Conservation (phyloP, 1,140 invertebrate species). For the Tetraneura akinire region DNA sequence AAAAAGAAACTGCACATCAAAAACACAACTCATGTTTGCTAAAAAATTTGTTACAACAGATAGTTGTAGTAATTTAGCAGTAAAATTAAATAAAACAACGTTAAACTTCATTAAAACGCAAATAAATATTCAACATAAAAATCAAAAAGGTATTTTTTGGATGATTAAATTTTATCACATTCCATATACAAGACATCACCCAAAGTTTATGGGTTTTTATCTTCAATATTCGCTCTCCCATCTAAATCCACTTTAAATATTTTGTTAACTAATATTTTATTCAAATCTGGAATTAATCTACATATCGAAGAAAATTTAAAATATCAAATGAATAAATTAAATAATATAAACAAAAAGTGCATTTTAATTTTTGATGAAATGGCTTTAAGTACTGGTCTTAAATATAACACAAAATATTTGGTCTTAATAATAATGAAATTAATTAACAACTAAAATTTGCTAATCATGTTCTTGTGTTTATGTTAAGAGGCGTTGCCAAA, state of each 20-base stretch:
- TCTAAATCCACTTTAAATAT: neutral
- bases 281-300: neutral
- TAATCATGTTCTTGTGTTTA: constrained; percentile 2
- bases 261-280: neutral
- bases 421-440: neutral
- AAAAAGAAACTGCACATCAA: no score
- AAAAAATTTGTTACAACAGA: neutral
- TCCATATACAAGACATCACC: neutral
- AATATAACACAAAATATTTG: neutral
- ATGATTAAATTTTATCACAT: constrained; percentile 5
- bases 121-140: neutral
- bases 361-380: constrained; percentile 18
- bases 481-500: neutral
- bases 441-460: neutral
- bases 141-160: neutral
- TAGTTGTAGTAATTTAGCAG: neutral
- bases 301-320: neutral
- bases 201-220: neutral
- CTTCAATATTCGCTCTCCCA: neutral
- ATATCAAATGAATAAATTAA: neutral
- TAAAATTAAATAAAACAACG: neutral
- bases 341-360: neutral
- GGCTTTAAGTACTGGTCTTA: neutral
- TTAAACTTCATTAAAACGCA: constrained; percentile 7
- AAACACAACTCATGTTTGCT: no score